These are phyloP conservation scores for Ataeniobius toweri DNA, from an alignment of 2,797 vertebrate genomes.

Conservation along the genomic window DNA sequence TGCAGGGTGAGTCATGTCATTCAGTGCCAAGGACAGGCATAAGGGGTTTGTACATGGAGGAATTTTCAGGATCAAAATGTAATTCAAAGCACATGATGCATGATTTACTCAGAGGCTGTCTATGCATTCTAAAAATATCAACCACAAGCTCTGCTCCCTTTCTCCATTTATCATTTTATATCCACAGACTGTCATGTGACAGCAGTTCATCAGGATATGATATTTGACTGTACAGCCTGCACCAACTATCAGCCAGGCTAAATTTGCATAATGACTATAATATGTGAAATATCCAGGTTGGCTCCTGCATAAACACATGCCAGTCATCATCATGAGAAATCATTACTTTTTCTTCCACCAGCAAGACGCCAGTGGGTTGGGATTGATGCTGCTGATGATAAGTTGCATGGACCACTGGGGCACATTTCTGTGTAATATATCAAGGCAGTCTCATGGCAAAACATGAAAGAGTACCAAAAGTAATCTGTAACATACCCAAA, in stretches of 20 bases:
- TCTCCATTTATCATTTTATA: conserved; percentile 52
- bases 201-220: conserved; percentile 53
- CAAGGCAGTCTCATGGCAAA: neutral
- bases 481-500: neutral
- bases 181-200: conserved; percentile 61
- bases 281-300: conserved; percentile 57
- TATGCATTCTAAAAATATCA: conserved; percentile 25
- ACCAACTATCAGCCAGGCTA: conserved; percentile 18
- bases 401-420: neutral
- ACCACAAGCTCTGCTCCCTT: conserved; percentile 23
- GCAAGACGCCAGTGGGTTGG: neutral
- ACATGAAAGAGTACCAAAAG: neutral
- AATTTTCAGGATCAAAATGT: conserved; percentile 13
- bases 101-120: conserved; percentile 20
- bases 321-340: conserved; percentile 60
- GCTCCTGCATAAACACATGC: conserved; percentile 49
- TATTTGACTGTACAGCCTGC: conserved; percentile 38
- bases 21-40: conserved; percentile 2
- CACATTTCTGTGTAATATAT: neutral
- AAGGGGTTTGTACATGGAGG: conserved; percentile 10
- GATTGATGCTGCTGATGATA: neutral
- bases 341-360: conserved; percentile 21
- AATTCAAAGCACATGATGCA: conserved; percentile 12
- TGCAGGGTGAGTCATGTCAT: conserved; percentile 14
- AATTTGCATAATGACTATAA: conserved; percentile 73